phyloP scores from a whole-genome alignment of 2,113 vertebrate species.

The Sula dactylatra region DNA sequence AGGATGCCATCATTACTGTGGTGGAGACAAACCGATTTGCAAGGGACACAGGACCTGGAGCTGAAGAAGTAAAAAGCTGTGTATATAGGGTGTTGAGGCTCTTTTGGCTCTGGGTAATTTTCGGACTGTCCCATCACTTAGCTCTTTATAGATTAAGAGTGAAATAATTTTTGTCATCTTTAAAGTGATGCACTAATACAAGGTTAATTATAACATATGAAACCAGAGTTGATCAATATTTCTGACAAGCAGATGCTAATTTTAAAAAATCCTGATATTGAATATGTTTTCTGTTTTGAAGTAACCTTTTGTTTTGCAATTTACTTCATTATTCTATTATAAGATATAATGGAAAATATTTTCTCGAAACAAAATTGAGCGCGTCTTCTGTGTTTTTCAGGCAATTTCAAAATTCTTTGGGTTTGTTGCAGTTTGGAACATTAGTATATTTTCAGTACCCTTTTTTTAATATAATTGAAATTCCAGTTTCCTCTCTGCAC shows the following conservation, averaged over 20 bases:
- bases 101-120: neutral
- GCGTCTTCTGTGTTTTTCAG: neutral
- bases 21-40: neutral
- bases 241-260: neutral
- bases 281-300: neutral
- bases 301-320: neutral
- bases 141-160: neutral
- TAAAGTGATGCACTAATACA: neutral
- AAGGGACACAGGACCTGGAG: neutral
- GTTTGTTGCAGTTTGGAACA: constrained; percentile 1
- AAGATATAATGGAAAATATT: neutral
- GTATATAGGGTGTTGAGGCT: neutral
- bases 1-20: neutral
- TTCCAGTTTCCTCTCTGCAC: neutral
- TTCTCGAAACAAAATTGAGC: neutral
- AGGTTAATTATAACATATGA: neutral
- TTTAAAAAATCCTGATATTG: neutral
- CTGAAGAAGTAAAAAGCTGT: neutral
- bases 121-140: neutral
- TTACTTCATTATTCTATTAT: neutral
- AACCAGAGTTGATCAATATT: neutral
- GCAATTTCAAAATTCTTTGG: neutral
- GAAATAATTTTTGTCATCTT: neutral
- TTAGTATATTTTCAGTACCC: constrained; percentile 3
- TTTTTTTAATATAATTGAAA: neutral